Evolutionary conservation across 64 coral and sea anemone species (phyloP).

Genomic region (Montipora cactus): DNA sequence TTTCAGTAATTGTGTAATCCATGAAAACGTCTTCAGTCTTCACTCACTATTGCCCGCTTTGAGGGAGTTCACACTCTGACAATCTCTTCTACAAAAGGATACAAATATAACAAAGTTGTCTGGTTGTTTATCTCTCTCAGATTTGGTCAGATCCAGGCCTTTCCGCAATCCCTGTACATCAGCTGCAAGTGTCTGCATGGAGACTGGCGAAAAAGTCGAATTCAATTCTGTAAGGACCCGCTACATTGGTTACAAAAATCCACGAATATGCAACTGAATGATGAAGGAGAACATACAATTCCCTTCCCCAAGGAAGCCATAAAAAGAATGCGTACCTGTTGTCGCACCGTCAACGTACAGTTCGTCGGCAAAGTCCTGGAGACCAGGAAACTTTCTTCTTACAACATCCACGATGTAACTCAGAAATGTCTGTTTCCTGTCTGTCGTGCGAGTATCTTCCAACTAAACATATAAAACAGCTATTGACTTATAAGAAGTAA

Average conservation of each 20-base stretch:
- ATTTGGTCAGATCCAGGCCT: slow-evolving; percentile 93
- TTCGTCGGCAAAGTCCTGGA: slow-evolving; percentile 71
- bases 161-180: slow-evolving; percentile 95
- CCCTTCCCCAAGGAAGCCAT: too few species aligned
- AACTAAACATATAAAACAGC: slow-evolving; percentile 43
- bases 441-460: slow-evolving; percentile 92
- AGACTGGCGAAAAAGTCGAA: slow-evolving; percentile 60
- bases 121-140: slow-evolving; percentile 96
- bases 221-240: too few species aligned
- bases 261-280: background rate
- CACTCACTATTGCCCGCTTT: background rate
- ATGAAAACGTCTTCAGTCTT: background rate
- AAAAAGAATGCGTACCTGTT: slow-evolving; percentile 50
- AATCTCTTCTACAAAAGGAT: slow-evolving; percentile 59
- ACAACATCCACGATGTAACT: slow-evolving; percentile 82
- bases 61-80: background rate
- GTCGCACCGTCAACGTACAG: slow-evolving; percentile 87
- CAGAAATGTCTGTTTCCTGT: slow-evolving; percentile 91
- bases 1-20: too few species aligned
- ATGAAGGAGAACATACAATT: background rate
- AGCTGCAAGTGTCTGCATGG: slow-evolving; percentile 88
- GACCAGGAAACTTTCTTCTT: slow-evolving; percentile 54
- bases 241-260: background rate
- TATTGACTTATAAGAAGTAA: too few species aligned
- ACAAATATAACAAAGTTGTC: slow-evolving; percentile 97